Conservation (phyloP, 2,888 invertebrate species). For the Hermaeophaga mercurialis region DNA sequence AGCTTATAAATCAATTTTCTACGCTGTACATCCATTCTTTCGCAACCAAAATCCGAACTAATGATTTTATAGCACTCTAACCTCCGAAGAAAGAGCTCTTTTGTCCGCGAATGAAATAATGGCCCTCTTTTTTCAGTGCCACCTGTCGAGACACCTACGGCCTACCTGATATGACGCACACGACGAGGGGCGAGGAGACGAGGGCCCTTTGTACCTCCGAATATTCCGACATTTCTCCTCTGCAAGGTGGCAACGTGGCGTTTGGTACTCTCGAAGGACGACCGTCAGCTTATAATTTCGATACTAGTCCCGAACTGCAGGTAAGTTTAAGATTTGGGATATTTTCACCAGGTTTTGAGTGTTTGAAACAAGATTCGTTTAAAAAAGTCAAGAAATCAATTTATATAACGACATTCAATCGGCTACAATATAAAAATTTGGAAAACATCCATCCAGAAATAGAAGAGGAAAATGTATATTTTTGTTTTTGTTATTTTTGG, state of each 20-base stretch:
- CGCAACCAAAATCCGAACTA: background rate
- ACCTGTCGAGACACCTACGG: conserved; percentile 92
- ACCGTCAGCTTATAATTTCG: conserved; percentile 91
- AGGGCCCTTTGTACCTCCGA: conserved; percentile 97
- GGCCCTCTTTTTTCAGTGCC: conserved; percentile 64
- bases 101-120: background rate
- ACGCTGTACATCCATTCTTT: background rate
- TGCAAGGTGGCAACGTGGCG: conserved; percentile 92
- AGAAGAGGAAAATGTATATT: too few species aligned
- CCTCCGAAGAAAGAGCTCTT: background rate
- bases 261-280: conserved; percentile 95
- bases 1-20: background rate
- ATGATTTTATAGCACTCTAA: conserved; percentile 5
- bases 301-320: conserved; percentile 87
- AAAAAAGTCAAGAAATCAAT: too few species aligned
- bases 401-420: too few species aligned
- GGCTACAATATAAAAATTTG: too few species aligned
- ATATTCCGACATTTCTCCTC: conserved; percentile 95
- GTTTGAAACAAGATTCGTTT: too few species aligned
- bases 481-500: too few species aligned
- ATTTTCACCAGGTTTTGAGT: background rate
- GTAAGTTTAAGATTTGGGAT: conserved; percentile 59
- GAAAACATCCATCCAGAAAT: too few species aligned
- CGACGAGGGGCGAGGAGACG: conserved; percentile 80
- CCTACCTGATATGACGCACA: conserved; percentile 72